phyloP scores from a whole-genome alignment of 2,888 invertebrate species.

The Caenorhabditis sinica region DNA sequence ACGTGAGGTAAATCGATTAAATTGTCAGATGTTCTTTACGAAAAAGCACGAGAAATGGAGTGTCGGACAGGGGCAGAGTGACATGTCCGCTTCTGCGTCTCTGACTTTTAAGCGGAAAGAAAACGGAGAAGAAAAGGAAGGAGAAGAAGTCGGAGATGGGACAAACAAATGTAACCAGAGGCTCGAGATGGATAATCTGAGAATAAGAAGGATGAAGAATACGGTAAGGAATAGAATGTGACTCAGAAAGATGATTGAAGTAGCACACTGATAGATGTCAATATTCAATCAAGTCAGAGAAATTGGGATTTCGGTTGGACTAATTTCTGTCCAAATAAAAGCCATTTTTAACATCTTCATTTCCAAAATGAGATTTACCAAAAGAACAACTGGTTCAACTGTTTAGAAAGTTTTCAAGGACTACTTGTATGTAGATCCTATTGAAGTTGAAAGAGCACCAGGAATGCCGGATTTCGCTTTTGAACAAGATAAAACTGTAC shows the following conservation, averaged over 20 bases:
- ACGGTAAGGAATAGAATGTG: not conserved
- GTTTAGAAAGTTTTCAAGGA: too few relatives aligned
- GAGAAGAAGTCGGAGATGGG: not conserved
- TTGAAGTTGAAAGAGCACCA: too few relatives aligned
- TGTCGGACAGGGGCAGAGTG: constrained; percentile 4
- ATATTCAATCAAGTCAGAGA: too few relatives aligned
- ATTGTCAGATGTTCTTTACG: not conserved
- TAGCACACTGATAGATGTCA: too few relatives aligned
- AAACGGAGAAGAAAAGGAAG: constrained; percentile 2
- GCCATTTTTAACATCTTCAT: too few relatives aligned
- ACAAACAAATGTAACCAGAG: not conserved
- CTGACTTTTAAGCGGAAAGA: constrained; percentile 1
- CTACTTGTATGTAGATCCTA: too few relatives aligned
- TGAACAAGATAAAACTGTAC: too few relatives aligned
- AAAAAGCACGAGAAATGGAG: not conserved
- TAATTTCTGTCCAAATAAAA: too few relatives aligned
- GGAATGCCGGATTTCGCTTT: too few relatives aligned
- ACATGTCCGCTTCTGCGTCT: constrained; percentile 13
- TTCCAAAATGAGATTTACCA: too few relatives aligned
- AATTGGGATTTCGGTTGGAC: too few relatives aligned
- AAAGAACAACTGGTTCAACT: too few relatives aligned
- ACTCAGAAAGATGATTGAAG: not conserved
- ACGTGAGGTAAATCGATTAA: not conserved
- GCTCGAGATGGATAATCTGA: not conserved
- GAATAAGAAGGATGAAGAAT: constrained; percentile 12